Evolutionary conservation across 2,888 invertebrate genomes (phyloP), one percentile per base, ranked within the genome.

Genomic region (Hydroisotoma schaefferi): DNA sequence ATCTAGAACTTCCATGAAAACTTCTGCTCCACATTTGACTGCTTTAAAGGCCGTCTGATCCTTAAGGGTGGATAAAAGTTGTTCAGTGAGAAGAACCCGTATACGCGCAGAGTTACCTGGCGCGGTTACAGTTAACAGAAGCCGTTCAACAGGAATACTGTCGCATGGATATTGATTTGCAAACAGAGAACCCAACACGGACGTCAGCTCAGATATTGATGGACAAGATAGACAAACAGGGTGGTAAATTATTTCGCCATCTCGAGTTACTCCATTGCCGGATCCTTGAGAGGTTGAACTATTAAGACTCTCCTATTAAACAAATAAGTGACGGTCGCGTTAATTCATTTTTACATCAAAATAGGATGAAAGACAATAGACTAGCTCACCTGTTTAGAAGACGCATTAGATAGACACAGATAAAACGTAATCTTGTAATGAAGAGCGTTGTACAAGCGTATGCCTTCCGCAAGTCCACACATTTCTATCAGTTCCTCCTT

Each of bases 401-500:
- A 48, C 29, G 59, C 61, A 46, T 69, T 69, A 28, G 58, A 55
- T 22, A 72, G 63, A 22, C 68, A 57, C 4, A 70, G 55, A 53
- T 65, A 72, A 61, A 69, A 72, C 49, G 72, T 72, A 28, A 72
- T 66, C 63, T 88, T 90, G 73, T 87, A 84, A 74, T 91, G 90
- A 48, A 95, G 79, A 29, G 90, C 88, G 77, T 95, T 95, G 79
- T 86, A 93, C 62, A 95, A 83, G 70, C 95, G 84, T 60, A 95
- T 94, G 3, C 95, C 97, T 77, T 95, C 94, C 37, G 93, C 89
- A 62, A 94, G 81, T 0, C 94, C 94, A 77, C 94, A 94, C 60
- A 97, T 92, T 79, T 94, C 90, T 59, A 94, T 90, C 40, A 95
- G 81, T 78, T 97, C 95, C 66, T 94, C 92, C 46, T 93, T 85